Percentiles rank a stretch among this genome's conserved stretches.
phyloP scores from a whole-genome alignment of 2,888 invertebrate species.

The Galerucella pusilla region DNA sequence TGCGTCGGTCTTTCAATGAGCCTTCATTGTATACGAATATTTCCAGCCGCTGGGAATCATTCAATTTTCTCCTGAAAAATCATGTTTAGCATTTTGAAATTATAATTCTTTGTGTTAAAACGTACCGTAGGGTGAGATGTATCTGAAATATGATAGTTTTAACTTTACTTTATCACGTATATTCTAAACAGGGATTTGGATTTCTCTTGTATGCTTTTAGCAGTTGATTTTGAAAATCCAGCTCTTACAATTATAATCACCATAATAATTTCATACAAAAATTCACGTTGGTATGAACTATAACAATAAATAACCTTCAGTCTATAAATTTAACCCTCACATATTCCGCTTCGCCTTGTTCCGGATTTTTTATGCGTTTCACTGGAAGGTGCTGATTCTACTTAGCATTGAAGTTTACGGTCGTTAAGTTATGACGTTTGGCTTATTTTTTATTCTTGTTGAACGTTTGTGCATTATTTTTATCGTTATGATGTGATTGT shows the following conservation, averaged over 20 bases:
- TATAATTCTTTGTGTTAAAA: neutral
- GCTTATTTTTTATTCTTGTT: neutral
- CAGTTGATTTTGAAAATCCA: no score
- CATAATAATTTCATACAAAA: conserved; percentile 38
- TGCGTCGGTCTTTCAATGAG: conserved; percentile 13
- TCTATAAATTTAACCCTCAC: conserved; percentile 35
- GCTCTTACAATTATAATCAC: no score
- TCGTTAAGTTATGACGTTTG: conserved; percentile 4
- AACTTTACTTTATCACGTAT: no score
- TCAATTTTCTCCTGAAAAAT: neutral
- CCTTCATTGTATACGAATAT: neutral
- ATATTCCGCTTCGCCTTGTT: conserved; percentile 34
- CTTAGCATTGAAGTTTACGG: conserved; percentile 32
- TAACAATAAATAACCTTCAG: conserved; percentile 4
- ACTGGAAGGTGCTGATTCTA: conserved; percentile 36
- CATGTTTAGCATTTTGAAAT: neutral
- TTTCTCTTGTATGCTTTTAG: no score
- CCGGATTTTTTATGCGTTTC: conserved; percentile 29
- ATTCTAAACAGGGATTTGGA: no score
- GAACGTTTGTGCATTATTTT: neutral
- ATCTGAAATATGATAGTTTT: neutral
- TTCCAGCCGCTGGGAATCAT: neutral
- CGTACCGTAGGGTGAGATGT: no score
- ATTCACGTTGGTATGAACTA: conserved; percentile 34
- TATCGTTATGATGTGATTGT: no score